Conservation (phyloP, 2,888 invertebrate species). For the Axea sp. region DNA sequence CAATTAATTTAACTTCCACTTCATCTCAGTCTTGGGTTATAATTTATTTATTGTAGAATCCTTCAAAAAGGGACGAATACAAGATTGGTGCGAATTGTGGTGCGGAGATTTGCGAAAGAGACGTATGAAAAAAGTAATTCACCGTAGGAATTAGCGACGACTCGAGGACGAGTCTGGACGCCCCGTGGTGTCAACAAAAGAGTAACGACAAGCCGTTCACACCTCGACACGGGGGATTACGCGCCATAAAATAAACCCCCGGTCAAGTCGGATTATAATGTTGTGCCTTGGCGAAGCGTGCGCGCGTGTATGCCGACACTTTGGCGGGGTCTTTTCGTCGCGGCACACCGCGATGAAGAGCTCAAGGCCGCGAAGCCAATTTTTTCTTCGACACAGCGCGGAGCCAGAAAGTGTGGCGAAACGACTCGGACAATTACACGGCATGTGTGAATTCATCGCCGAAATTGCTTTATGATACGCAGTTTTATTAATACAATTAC, state of each 20-base stretch:
- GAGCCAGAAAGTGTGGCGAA: constrained; percentile 65
- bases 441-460: constrained; percentile 28
- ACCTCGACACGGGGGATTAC: constrained; percentile 77
- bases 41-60: constrained; percentile 28
- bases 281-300: constrained; percentile 69
- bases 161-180: constrained; percentile 71
- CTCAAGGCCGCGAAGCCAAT: constrained; percentile 58
- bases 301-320: constrained; percentile 61
- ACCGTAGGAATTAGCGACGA: constrained; percentile 75
- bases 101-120: constrained; percentile 28
- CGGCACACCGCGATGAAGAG: constrained; percentile 49
- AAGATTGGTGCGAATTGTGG: background rate
- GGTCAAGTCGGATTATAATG: constrained; percentile 76
- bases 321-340: constrained; percentile 47
- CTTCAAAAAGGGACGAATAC: constrained; percentile 1
- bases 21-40: background rate
- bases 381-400: constrained; percentile 28
- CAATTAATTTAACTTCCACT: constrained; percentile 20
- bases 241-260: constrained; percentile 76
- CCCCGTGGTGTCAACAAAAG: constrained; percentile 77
- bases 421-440: constrained; percentile 38
- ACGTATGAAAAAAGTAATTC: constrained; percentile 56
- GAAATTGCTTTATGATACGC: constrained; percentile 37
- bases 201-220: constrained; percentile 77
- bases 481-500: constrained; percentile 39